Percentiles rank a stretch among this genome's conserved stretches.
Conservation (phyloP, 1,140 invertebrate species). For the Meteorus sp. region DNA sequence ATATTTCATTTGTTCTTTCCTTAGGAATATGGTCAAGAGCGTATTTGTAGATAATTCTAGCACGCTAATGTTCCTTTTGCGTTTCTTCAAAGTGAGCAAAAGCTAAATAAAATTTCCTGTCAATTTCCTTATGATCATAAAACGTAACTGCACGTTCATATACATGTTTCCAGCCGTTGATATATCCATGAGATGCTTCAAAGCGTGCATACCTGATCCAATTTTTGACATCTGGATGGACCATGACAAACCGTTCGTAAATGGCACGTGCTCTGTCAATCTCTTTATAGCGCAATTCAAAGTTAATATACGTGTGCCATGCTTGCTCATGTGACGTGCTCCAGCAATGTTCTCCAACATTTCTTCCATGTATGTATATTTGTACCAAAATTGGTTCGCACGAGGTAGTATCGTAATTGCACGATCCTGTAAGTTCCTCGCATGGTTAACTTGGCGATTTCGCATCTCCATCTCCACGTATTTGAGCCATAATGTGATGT, state of each 20-base stretch:
- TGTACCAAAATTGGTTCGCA: constrained; percentile 99
- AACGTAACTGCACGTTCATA: constrained; percentile 96
- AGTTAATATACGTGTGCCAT: constrained; percentile 99
- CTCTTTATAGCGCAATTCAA: constrained; percentile 97
- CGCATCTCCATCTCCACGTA: constrained; percentile 99
- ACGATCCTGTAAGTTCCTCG: constrained; percentile 97
- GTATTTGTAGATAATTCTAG: constrained; percentile 96
- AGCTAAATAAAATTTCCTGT: constrained; percentile 92
- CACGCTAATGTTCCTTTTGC: constrained; percentile 97
- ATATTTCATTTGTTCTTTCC: constrained; percentile 91
- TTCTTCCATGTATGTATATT: constrained; percentile 99
- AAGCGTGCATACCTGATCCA: constrained; percentile 97
- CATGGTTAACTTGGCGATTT: constrained; percentile 94
- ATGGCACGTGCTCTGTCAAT: constrained; percentile 90
- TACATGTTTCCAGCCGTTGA: constrained; percentile 84
- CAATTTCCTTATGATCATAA: constrained; percentile 95
- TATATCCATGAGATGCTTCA: constrained; percentile 94
- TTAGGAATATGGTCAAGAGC: constrained; percentile 94
- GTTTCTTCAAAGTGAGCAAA: constrained; percentile 99
- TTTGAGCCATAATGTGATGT: constrained; percentile 94
- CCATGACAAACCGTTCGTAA: constrained; percentile 95
- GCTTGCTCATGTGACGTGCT: constrained; percentile 89
- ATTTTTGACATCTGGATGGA: constrained; percentile 95
- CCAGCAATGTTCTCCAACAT: constrained; percentile 95
- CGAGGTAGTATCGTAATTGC: constrained; percentile 95